phyloP scores from a whole-genome alignment of 2,888 invertebrate species.

The Tipula vernalis region DNA sequence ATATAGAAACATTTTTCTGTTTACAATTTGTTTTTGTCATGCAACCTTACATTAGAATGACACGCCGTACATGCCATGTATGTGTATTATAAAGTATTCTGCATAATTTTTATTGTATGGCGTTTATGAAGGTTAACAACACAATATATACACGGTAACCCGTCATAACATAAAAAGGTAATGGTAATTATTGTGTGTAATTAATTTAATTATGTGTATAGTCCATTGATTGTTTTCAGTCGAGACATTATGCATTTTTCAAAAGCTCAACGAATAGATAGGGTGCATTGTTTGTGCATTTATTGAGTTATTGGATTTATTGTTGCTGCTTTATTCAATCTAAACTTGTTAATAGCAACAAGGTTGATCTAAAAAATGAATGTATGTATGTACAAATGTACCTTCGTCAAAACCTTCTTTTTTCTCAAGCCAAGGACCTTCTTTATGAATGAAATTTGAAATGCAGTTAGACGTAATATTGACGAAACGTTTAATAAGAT shows the following conservation, averaged over 20 bases:
- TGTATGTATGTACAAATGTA: no score
- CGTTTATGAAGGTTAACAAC: background rate
- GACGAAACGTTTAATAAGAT: no score
- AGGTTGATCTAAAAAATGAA: no score
- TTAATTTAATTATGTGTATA: background rate
- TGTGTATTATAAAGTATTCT: background rate
- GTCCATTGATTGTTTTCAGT: background rate
- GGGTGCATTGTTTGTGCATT: background rate
- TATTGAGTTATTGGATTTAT: no score
- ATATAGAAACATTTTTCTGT: background rate
- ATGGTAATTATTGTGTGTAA: background rate
- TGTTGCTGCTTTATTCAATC: no score
- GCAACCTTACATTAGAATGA: background rate
- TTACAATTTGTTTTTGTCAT: background rate
- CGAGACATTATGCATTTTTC: background rate
- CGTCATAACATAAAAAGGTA: background rate
- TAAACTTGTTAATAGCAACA: no score
- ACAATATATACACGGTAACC: background rate
- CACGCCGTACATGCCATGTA: background rate
- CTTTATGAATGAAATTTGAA: no score
- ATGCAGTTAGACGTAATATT: no score
- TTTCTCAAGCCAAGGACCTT: no score
- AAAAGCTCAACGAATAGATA: background rate
- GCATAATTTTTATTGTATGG: background rate
- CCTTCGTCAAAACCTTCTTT: no score